Percentiles rank a stretch among this genome's conserved stretches.
Conservation (phyloP, 2,888 invertebrate species). For the Terebella lapidaria region DNA sequence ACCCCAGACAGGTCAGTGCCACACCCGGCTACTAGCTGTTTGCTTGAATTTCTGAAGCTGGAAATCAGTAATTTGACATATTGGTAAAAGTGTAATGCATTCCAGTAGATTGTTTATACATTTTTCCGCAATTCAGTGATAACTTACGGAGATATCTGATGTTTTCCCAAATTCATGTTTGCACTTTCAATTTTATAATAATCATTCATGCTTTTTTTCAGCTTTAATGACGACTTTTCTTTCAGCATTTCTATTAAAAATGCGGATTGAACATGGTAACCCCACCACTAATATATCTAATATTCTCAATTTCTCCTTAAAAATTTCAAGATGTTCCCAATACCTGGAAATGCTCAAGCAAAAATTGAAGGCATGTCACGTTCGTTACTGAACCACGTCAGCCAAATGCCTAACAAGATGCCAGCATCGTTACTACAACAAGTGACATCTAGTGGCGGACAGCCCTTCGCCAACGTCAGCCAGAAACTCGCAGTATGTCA, state of each 20-base stretch:
- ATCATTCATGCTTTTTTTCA: too few species aligned
- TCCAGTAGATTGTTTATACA: not conserved
- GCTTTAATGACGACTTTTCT: too few species aligned
- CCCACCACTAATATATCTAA: too few species aligned
- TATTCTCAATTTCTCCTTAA: too few species aligned
- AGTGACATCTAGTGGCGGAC: slow-evolving; percentile 19
- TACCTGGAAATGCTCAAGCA: slow-evolving; percentile 63
- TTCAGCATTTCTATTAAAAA: too few species aligned
- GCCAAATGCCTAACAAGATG: slow-evolving; percentile 35
- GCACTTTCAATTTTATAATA: too few species aligned
- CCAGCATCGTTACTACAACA: slow-evolving; percentile 24
- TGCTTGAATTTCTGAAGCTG: too few species aligned
- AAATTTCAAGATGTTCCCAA: slow-evolving; percentile 48
- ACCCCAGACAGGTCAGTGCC: slow-evolving; percentile 50
- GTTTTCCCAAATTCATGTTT: too few species aligned
- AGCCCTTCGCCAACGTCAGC: slow-evolving; percentile 26
- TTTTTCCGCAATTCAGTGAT: not conserved
- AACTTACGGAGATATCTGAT: too few species aligned
- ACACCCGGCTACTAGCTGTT: not conserved
- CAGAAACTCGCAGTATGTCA: slow-evolving; percentile 27
- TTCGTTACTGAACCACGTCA: slow-evolving; percentile 68
- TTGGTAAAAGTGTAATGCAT: too few species aligned
- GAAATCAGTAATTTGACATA: too few species aligned
- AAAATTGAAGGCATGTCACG: slow-evolving; percentile 98
- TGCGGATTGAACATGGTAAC: too few species aligned